Evolutionary conservation across 2,797 vertebrate species (phyloP).

Genomic region (Botia kubotai): DNA sequence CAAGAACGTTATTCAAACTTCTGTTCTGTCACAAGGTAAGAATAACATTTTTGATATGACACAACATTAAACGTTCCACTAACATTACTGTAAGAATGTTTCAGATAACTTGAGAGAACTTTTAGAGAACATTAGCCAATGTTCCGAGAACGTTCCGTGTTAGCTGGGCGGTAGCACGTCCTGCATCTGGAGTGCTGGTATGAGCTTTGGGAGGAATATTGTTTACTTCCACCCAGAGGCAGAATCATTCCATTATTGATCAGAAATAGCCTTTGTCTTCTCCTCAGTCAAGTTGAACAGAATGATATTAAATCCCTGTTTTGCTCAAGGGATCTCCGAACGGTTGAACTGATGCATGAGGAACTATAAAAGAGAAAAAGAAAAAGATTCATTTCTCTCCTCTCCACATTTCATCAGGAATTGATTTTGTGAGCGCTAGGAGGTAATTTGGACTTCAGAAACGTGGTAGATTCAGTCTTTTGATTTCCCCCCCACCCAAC

Average conservation of each 20-base stretch:
- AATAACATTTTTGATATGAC: too few species aligned
- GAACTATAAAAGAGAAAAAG: slow-evolving; percentile 52
- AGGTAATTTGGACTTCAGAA: slow-evolving; percentile 55
- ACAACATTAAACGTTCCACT: too few species aligned
- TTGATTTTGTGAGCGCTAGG: slow-evolving; percentile 51
- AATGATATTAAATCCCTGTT: slow-evolving; percentile 62
- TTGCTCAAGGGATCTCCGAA: slow-evolving; percentile 59
- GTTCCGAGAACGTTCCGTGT: too few species aligned
- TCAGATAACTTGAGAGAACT: too few species aligned
- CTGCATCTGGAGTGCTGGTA: slow-evolving; percentile 56
- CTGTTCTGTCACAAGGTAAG: too few species aligned
- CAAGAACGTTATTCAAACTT: too few species aligned
- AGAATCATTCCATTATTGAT: slow-evolving; percentile 66
- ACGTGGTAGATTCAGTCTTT: slow-evolving; percentile 29
- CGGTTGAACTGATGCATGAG: slow-evolving; percentile 59
- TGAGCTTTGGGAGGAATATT: slow-evolving; percentile 51
- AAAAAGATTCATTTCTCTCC: slow-evolving; percentile 43
- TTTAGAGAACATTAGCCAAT: too few species aligned
- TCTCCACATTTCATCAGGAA: slow-evolving; percentile 49
- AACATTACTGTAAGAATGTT: too few species aligned
- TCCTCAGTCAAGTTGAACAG: slow-evolving; percentile 63
- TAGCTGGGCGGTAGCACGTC: background rate
- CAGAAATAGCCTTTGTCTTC: slow-evolving; percentile 64
- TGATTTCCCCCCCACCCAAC: background rate
- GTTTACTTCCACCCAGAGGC: slow-evolving; percentile 54